Base-by-base conservation (phyloP, 2,797 vertebrate species). In the Coracias cyanogaster region DNA sequence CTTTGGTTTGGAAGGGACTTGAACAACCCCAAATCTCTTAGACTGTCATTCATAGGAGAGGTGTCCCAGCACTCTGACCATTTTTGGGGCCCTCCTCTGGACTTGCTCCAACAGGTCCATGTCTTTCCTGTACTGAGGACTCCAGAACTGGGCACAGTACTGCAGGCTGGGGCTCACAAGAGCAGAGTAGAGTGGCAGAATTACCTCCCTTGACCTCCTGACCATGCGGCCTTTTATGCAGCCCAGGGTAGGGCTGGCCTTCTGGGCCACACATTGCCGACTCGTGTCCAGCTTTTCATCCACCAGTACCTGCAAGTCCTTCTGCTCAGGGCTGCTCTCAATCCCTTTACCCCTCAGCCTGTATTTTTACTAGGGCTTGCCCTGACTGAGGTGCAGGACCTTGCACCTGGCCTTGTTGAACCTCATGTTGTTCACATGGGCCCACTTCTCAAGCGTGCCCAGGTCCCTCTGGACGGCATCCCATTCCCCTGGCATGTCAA, bases 41-140 rank as follows among this genome's bases (percentile, higher is more conserved):
- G 52, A 25, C 28, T 49, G 16, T 61, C 20, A n/a, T 55, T 43
- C 1, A 0, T 0, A 65, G 24, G 46, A 37, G 13, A 28, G 29
- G 1, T 14, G 20, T 7, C 70, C 16, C 51, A 71, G 8, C 28
- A 6, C 18, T 49, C 77, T 25, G 41, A 28, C 8, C 12, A 45
- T 16, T 49, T 25, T 39, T 31, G 12, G 31, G 21, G 10, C 41
- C 51, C 35, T 45, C 28, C 28, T 61, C 35, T 45, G 46, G 41
- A 51, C 9, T 7, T 10, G 8, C 7, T 45, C 18, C n/a, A 49
- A 39, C 6, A 89, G 41, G 41, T 9, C 18, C 37, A 37, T 37
- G 10, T 39, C 41, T 39, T 71, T 72, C 15, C 24, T 11, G 7
- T 26, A 35, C 14, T 67, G 54, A 82, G 43, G 43, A 86, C 29